Conservation (phyloP, 2,797 vertebrate genomes). For the Acipenser ruthenus region DNA sequence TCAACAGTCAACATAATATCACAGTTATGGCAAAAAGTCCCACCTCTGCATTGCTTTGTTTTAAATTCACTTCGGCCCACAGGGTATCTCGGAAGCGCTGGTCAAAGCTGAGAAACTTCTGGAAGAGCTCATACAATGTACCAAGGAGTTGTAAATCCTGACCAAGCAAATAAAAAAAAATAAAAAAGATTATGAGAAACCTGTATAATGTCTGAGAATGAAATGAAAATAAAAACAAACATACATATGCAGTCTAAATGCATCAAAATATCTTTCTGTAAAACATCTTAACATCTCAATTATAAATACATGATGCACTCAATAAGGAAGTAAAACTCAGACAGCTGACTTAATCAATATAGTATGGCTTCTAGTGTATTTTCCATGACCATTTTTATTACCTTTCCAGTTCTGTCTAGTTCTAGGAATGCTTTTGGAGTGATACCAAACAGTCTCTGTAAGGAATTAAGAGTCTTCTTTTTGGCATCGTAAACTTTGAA, state of each 20-base stretch:
- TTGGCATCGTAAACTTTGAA: constrained; percentile 21
- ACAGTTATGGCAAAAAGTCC: neutral
- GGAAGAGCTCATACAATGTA: constrained; percentile 24
- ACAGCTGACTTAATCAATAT: no score
- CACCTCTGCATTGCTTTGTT: constrained; percentile 20
- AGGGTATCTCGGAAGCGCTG: constrained; percentile 20
- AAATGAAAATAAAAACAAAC: no score
- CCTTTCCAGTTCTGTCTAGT: constrained; percentile 27
- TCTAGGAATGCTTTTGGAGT: constrained; percentile 24
- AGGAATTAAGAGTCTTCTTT: constrained; percentile 21
- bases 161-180: neutral
- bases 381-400: neutral
- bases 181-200: neutral
- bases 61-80: constrained; percentile 23
- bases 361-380: no score
- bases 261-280: neutral
- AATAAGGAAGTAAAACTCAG: no score
- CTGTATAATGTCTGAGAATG: no score
- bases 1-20: no score
- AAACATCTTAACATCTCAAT: neutral
- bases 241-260: neutral
- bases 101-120: constrained; percentile 27
- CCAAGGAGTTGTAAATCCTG: constrained; percentile 23
- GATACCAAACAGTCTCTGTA: constrained; percentile 24
- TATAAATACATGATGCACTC: no score